Evolutionary conservation across 2,797 vertebrate species (phyloP), one percentile per base, ranked within the genome.

Genomic region (Steatocranus sp.): DNA sequence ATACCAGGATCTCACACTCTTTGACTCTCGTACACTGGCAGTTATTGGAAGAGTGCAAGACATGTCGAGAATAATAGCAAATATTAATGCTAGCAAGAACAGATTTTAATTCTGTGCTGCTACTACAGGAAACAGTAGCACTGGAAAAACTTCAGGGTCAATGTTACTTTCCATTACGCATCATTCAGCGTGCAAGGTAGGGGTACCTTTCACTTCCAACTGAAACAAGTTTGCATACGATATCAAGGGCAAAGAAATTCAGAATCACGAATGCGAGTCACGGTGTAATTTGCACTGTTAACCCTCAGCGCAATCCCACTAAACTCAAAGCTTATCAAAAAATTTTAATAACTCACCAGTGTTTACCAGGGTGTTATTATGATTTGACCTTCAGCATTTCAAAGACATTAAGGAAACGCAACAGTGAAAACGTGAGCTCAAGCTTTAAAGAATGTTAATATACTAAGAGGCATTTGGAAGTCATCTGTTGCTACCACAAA

Each of bases 381-480:
- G 75, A 83, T 53, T 46, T 86, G 63, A 86, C 84, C 80, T 86
- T 83, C 17, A 76, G 34, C 30, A 6, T 12, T 27, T 51, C 11
- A 3, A 46, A 27, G 34, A 18, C 20, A 25, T 66, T 20, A 46
- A 79, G 75, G 36, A 12, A 36, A 66, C 23, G 12, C 74, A 83
- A 58, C 11, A 11, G 61, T 32, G 25, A 76, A 84, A n/a, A 20
- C 3, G 6, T 53, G 61, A 81, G 30, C 12, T 20, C 34, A 2
- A n/a, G 17, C 56, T 76, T 86, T 54, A 81, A 79, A 58, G 73
- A 76, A 41, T 38, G 20, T 51, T 48, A 75, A 56, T 41, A 15
- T 53, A 73, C 25, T 73, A 53, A 49, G 58, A 86, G 51, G 78
- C 80, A 50, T 86, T 79, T 88, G 76, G 63, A 85, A 83, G 85